Base-by-base conservation (phyloP, 2,113 vertebrate genomes). In the Nothocercus nigrocapillus region DNA sequence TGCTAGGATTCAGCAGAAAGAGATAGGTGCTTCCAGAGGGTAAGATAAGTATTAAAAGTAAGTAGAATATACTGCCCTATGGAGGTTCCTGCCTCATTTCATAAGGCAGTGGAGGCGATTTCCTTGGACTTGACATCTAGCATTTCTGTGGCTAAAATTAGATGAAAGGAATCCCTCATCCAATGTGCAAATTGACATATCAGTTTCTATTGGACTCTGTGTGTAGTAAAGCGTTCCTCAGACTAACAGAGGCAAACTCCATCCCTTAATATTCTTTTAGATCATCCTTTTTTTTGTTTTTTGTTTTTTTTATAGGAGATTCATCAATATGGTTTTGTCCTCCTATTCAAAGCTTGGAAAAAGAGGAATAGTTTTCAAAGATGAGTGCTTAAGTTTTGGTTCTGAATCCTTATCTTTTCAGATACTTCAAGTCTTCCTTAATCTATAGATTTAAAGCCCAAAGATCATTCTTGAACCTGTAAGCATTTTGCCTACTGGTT, bases 91-190 rank as follows among this genome's bases (percentile, higher is more conserved):
- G 80, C 59, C 51, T 82, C 32, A 42, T 88, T 80, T 32, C 45
- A 16, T 67, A 75, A 92, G 21, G 17, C 56, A 84, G 68, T 51
- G 68, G 49, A 77, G 45, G 42, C 74, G 44, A 85, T 88, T 74
- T 76, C 17, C 70, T 85, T 62, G 34, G 66, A 44, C 77, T 93
- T 83, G 49, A 81, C 83, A 93, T 76, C 49, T 54, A 85, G 45
- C n/a, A 85, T 74, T 88, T 85, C 76, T 77, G 51, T 74, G 40
- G 1, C 75, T 94, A 85, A 80, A 89, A 82, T 93, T 73, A 90
- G 20, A 47, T 24, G 16, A 93, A 93, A 91, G 69, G 2, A 59
- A 70, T 80, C 44, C 15, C 36, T 56, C 21, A 38, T 66, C 72
- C 80, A 10, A 22, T 88, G 45, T 91, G 64, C 17, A 85, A 85